phyloP scores from a whole-genome alignment of 2,888 invertebrate species.

The Rhagium mordax region DNA sequence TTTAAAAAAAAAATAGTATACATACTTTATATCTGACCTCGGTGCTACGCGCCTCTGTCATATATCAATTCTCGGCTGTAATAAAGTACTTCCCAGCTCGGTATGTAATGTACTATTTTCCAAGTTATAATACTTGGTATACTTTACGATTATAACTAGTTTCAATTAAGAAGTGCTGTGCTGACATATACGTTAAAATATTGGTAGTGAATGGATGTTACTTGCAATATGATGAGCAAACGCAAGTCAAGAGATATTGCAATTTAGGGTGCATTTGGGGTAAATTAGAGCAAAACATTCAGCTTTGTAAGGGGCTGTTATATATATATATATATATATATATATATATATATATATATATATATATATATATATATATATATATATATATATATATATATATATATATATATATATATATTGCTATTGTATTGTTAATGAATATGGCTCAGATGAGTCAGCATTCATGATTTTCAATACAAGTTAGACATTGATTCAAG shows the following conservation, averaged over 20 bases:
- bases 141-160: not conserved
- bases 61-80: too few species aligned
- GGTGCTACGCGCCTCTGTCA: too few species aligned
- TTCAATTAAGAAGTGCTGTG: not conserved
- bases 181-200: not conserved
- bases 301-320: conserved; percentile 20
- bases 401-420: too few species aligned
- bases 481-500: conserved; percentile 19
- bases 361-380: too few species aligned
- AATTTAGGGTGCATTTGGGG: conserved; percentile 33
- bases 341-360: too few species aligned
- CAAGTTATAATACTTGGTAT: too few species aligned
- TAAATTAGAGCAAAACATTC: conserved; percentile 29
- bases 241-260: conserved; percentile 11
- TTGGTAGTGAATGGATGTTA: not conserved
- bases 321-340: too few species aligned
- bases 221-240: not conserved
- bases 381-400: too few species aligned
- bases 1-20: too few species aligned
- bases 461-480: conserved; percentile 32
- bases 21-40: too few species aligned
- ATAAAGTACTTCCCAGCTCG: too few species aligned
- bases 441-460: conserved; percentile 34
- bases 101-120: too few species aligned
- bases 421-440: conserved; percentile 31